phyloP scores from a whole-genome alignment of 2,797 vertebrate species.

The Notolepis coatsorum region DNA sequence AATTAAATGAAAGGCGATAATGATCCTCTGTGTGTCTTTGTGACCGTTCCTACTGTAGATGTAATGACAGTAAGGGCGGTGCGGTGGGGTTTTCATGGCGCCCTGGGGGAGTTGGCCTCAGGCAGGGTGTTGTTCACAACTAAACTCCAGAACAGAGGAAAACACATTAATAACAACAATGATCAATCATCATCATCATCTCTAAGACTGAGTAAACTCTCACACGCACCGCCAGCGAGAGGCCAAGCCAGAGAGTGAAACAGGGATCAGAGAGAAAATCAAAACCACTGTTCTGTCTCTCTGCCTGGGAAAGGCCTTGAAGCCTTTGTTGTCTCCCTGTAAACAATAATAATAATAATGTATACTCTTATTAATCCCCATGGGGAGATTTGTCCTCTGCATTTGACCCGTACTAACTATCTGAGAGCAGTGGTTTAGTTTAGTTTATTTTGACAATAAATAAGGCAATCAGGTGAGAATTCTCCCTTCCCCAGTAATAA shows the following conservation, averaged over 20 bases:
- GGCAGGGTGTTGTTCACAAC: slow-evolving; percentile 8
- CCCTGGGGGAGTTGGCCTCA: not conserved
- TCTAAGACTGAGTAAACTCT: not conserved
- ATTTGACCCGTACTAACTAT: too few relatives aligned
- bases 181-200: slow-evolving; percentile 35
- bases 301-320: slow-evolving; percentile 43
- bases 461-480: too few relatives aligned
- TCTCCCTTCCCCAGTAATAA: too few relatives aligned
- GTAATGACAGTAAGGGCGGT: too few relatives aligned
- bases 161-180: slow-evolving; percentile 57
- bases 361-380: too few relatives aligned
- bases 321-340: slow-evolving; percentile 63
- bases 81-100: slow-evolving; percentile 31
- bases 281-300: slow-evolving; percentile 37
- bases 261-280: slow-evolving; percentile 48
- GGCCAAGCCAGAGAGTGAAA: slow-evolving; percentile 13
- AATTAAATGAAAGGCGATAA: slow-evolving; percentile 3
- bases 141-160: slow-evolving; percentile 28
- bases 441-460: too few relatives aligned
- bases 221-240: slow-evolving; percentile 36
- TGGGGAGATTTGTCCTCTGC: too few relatives aligned
- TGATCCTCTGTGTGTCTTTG: slow-evolving; percentile 13
- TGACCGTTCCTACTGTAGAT: too few relatives aligned
- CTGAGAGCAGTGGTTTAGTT: too few relatives aligned
- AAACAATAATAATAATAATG: too few relatives aligned